These are phyloP conservation scores for Orius laevigatus DNA, from an alignment of 1,140 invertebrate species.

Conservation along the genomic window DNA sequence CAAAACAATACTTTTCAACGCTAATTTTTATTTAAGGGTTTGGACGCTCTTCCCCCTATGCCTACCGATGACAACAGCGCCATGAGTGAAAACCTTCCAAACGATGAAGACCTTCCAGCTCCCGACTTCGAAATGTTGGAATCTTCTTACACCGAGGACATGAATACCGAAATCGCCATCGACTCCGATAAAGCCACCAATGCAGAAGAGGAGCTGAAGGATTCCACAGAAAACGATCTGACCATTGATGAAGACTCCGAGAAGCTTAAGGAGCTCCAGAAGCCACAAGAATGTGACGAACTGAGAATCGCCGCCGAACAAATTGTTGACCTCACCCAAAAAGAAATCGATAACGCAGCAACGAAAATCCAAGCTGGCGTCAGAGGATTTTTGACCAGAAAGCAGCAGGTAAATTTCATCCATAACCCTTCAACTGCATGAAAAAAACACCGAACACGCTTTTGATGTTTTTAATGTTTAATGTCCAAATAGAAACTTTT, in stretches of 20 bases:
- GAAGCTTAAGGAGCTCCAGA: conserved; percentile 1
- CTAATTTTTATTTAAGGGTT: neutral
- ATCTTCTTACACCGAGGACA: conserved; percentile 17
- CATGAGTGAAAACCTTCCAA: neutral
- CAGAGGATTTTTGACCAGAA: conserved; percentile 37
- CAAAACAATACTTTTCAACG: neutral
- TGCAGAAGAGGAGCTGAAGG: neutral
- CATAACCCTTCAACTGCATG: no score
- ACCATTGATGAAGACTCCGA: conserved; percentile 13
- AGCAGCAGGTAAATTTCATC: conserved; percentile 23
- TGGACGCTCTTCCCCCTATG: no score
- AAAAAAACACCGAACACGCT: neutral
- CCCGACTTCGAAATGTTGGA: conserved; percentile 17
- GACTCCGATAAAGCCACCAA: neutral
- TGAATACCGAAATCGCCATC: conserved; percentile 14
- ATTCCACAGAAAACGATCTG: conserved; percentile 10
- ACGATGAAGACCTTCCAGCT: conserved; percentile 14
- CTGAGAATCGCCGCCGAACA: neutral
- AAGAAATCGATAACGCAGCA: conserved; percentile 27
- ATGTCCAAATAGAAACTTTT: no score
- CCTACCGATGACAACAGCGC: conserved; percentile 7
- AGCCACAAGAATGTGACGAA: conserved; percentile 3
- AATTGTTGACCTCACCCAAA: neutral
- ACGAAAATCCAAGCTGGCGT: conserved; percentile 43
- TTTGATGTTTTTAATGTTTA: neutral